Percentiles rank a stretch among this genome's conserved stretches.
Evolutionary conservation across 2,113 vertebrate genomes (phyloP).

Genomic region (Rhea pennata): DNA sequence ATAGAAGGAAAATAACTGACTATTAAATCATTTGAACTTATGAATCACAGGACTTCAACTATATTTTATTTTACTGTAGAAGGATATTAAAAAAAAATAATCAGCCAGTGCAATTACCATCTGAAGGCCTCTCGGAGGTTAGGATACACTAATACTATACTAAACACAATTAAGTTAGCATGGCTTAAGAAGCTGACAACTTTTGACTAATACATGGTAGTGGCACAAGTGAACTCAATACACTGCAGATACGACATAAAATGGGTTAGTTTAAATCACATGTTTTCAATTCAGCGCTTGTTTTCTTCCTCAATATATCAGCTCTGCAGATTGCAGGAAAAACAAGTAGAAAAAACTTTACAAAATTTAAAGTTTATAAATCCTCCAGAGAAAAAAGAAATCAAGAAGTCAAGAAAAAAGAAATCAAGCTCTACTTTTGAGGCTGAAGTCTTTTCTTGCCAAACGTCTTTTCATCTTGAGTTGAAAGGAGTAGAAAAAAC

Average conservation of each 20-base stretch:
- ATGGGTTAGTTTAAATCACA: neutral
- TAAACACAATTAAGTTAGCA: neutral
- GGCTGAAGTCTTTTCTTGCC: neutral
- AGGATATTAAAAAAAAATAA: neutral
- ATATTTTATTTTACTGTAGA: neutral
- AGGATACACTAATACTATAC: neutral
- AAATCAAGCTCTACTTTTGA: neutral
- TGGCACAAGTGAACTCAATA: neutral
- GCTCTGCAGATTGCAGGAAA: neutral
- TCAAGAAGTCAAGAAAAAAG: neutral
- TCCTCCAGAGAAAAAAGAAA: neutral
- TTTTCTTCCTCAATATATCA: neutral
- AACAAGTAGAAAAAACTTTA: neutral
- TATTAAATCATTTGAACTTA: neutral
- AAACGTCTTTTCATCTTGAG: neutral
- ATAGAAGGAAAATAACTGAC: neutral
- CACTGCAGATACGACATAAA: neutral
- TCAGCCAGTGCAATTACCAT: neutral
- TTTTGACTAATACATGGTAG: neutral
- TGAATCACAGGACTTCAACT: neutral
- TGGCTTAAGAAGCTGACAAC: neutral
- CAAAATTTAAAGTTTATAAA: neutral
- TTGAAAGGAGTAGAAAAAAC: neutral
- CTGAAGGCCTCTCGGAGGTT: neutral
- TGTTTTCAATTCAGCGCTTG: neutral